A percentile compares a stretch with the other conserved stretches of the same genome.
phyloP scores from a whole-genome alignment of 1,140 invertebrate species.

The Agrypnia vestita region DNA sequence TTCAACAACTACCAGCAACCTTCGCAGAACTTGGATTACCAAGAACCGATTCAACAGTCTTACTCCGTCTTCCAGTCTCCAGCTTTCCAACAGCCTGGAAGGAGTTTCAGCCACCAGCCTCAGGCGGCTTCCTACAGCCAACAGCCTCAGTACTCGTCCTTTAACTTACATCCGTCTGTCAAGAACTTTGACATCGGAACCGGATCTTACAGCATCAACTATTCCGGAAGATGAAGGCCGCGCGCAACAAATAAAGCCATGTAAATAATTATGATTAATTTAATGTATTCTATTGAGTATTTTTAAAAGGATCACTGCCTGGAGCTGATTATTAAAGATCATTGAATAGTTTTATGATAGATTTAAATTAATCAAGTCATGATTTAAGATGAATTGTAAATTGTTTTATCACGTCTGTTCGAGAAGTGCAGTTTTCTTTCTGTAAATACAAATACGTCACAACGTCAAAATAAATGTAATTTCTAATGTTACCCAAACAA shows the following conservation, averaged over 20 bases:
- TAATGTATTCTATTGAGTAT: slow-evolving; percentile 41
- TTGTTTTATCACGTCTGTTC: slow-evolving; percentile 14
- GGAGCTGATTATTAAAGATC: slow-evolving; percentile 43
- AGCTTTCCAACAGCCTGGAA: slow-evolving; percentile 61
- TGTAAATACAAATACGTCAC: slow-evolving; percentile 22
- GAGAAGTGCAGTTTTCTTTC: slow-evolving; percentile 7
- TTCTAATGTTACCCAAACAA: neutral
- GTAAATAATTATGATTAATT: slow-evolving; percentile 53
- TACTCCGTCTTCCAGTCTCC: slow-evolving; percentile 57
- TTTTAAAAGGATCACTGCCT: slow-evolving; percentile 22
- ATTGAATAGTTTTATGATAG: slow-evolving; percentile 47
- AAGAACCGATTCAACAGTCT: slow-evolving; percentile 61
- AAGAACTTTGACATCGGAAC: slow-evolving; percentile 77
- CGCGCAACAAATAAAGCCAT: slow-evolving; percentile 21
- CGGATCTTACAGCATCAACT: slow-evolving; percentile 82
- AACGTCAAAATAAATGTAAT: neutral
- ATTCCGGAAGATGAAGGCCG: slow-evolving; percentile 67
- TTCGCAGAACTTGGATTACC: slow-evolving; percentile 61
- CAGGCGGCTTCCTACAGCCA: slow-evolving; percentile 56
- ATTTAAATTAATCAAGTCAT: slow-evolving; percentile 41
- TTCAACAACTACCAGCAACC: slow-evolving; percentile 62
- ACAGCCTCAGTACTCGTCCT: slow-evolving; percentile 61
- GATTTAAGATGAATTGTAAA: slow-evolving; percentile 27
- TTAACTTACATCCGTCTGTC: slow-evolving; percentile 76
- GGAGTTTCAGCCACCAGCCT: slow-evolving; percentile 61